Conservation (phyloP, 2,888 invertebrate genomes). For the Drosophila incognita region DNA sequence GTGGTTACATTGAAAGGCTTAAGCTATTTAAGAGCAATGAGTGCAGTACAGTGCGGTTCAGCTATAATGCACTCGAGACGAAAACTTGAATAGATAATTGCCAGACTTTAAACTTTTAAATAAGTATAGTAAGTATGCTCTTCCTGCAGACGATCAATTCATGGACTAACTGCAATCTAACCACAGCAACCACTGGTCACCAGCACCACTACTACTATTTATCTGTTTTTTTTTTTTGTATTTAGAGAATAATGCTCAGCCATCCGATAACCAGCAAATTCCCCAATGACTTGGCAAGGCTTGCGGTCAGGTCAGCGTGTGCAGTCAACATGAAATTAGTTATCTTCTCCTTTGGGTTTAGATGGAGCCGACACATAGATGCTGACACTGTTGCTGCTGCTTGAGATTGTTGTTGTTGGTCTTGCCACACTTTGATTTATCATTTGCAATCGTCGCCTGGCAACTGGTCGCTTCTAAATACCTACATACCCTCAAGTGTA, state of each 20-base stretch:
- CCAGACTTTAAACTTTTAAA: neutral
- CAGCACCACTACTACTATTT: slow-evolving; percentile 38
- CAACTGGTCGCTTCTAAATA: slow-evolving; percentile 30
- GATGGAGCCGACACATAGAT: slow-evolving; percentile 8
- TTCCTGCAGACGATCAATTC: neutral
- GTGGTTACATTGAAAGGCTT: slow-evolving; percentile 7
- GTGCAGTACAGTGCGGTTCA: neutral
- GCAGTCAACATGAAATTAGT: slow-evolving; percentile 77
- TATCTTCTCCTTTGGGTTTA: slow-evolving; percentile 46
- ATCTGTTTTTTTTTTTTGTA: slow-evolving; percentile 15
- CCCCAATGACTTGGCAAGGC: slow-evolving; percentile 71
- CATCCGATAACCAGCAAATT: slow-evolving; percentile 71
- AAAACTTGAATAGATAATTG: neutral
- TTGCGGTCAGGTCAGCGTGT: slow-evolving; percentile 59
- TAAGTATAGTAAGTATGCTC: neutral
- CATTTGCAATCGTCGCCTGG: slow-evolving; percentile 44
- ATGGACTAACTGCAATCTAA: neutral
- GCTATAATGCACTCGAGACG: slow-evolving; percentile 6
- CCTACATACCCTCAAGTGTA: slow-evolving; percentile 40
- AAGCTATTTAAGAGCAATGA: neutral
- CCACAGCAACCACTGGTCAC: neutral
- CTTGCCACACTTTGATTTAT: slow-evolving; percentile 66
- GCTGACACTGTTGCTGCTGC: slow-evolving; percentile 1
- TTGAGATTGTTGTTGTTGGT: slow-evolving; percentile 2
- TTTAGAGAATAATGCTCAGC: slow-evolving; percentile 75